Base-by-base conservation (phyloP, 2,113 vertebrate genomes). In the Reinhardtius hippoglossoides region DNA sequence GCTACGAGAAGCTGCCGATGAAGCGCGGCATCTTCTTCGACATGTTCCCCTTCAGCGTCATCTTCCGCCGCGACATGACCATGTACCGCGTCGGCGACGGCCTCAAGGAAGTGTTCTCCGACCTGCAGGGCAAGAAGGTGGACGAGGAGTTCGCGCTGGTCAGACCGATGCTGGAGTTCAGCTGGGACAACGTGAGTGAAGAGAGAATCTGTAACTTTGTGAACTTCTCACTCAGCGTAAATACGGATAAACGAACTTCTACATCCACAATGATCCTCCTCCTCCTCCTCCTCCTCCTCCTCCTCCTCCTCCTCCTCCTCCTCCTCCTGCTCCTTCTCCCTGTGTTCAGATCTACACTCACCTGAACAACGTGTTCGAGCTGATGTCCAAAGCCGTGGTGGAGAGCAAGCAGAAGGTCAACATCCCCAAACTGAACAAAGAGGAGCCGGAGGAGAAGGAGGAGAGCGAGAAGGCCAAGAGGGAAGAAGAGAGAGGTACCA, bases 41-140 rank as follows among this genome's bases (percentile, higher is more conserved):
- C 90, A 94, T 95, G 93, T 95, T 95, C 76, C 92, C 94, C 70
- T 94, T 95, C 88, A 94, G 94, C 20, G 92, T 93, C 58, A 94
- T 95, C 76, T 94, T 94, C 84, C 90, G 91, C 59, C 84, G 92
- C 16, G 93, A 94, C 89, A 94, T 95, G 90, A 95, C 92, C 2
- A 94, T 95, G 92, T 94, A 93, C 72, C 87, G 90, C 59, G 92
- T 94, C 8, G 90, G 93, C 0, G 92, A 94, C 40, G 93, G 94
- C 24, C 92, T 95, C 57, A 94, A 94, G 55, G 93, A 94, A 68
- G 93, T 94, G 40, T 95, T 95, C 89, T 93, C 91, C 0, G 93
- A 94, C 84, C 90, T 95, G 21, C 93, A 94, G 85, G 94, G 92
- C 67, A 95, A 95, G 88, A 94, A 92, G 80, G 91, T 94, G 65